Conservation (phyloP, 92 coral and sea anemone species). For the Parazoanthus swiftii region DNA sequence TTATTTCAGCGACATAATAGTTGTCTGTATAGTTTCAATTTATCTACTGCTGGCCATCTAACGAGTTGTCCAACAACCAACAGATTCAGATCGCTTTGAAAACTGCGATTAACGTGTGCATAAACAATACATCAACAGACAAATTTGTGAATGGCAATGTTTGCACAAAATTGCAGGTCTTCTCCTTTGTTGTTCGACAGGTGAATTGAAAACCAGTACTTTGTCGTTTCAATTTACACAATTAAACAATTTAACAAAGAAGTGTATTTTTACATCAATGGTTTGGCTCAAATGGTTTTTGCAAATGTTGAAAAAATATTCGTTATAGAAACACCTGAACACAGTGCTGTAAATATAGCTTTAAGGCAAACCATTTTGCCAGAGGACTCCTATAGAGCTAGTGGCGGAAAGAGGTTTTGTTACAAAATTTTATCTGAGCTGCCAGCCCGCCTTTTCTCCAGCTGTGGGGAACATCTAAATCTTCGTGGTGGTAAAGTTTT, state of each 20-base stretch:
- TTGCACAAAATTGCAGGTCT: neutral
- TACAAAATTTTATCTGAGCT: neutral
- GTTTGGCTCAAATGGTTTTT: slow-evolving; percentile 20
- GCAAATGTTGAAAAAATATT: slow-evolving; percentile 12
- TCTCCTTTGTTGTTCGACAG: slow-evolving; percentile 15
- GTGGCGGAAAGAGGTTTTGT: slow-evolving; percentile 24
- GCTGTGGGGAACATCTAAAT: slow-evolving; percentile 25
- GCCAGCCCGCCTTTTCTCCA: neutral
- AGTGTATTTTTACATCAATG: slow-evolving; percentile 23
- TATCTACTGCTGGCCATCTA: neutral
- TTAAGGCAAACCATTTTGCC: neutral
- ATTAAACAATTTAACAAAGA: neutral
- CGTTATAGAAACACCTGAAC: neutral
- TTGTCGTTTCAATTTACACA: slow-evolving; percentile 22
- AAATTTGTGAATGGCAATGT: slow-evolving; percentile 10
- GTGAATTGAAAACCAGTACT: slow-evolving; percentile 17
- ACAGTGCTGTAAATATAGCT: neutral
- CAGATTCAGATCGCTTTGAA: neutral
- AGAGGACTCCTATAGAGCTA: neutral
- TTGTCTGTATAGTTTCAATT: too few relatives aligned
- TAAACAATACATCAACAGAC: slow-evolving; percentile 2
- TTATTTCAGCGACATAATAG: too few relatives aligned
- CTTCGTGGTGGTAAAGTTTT: slow-evolving; percentile 44
- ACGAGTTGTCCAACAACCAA: neutral
- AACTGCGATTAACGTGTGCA: neutral